phyloP scores from a whole-genome alignment of 2,888 invertebrate species.

The Parnassius apollo region DNA sequence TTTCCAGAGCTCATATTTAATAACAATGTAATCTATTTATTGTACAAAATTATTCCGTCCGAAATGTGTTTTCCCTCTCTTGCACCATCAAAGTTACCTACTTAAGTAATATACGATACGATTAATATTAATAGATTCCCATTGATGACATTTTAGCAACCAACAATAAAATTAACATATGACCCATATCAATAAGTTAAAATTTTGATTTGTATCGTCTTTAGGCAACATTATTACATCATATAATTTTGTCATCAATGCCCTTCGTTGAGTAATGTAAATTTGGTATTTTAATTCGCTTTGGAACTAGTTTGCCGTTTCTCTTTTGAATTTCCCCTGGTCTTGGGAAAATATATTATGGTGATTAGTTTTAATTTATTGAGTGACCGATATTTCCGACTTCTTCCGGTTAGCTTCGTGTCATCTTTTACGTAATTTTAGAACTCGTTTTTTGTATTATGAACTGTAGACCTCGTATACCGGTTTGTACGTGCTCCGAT shows the following conservation, averaged over 20 bases:
- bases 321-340: conserved; percentile 52
- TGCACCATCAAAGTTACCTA: conserved; percentile 1
- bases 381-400: conserved; percentile 38
- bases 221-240: conserved; percentile 33
- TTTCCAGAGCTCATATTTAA: too few relatives aligned
- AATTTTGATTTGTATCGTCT: conserved; percentile 33
- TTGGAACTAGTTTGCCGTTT: conserved; percentile 40
- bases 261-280: conserved; percentile 46
- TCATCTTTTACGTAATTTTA: conserved; percentile 37
- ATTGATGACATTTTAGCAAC: conserved; percentile 26
- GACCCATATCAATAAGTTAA: conserved; percentile 33
- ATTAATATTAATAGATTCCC: conserved; percentile 21
- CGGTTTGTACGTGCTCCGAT: conserved; percentile 15
- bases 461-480: conserved; percentile 14
- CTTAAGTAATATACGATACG: conserved; percentile 10
- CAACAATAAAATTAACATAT: conserved; percentile 39
- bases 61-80: conserved; percentile 5
- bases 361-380: conserved; percentile 43
- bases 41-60: neutral
- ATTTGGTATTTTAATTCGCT: conserved; percentile 46
- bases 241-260: conserved; percentile 35
- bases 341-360: conserved; percentile 53
- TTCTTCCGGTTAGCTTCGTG: conserved; percentile 35
- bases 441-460: conserved; percentile 20
- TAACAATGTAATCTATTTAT: neutral